Evolutionary conservation across 2,888 invertebrate genomes (phyloP).

Genomic region (Adela reaumurella): DNA sequence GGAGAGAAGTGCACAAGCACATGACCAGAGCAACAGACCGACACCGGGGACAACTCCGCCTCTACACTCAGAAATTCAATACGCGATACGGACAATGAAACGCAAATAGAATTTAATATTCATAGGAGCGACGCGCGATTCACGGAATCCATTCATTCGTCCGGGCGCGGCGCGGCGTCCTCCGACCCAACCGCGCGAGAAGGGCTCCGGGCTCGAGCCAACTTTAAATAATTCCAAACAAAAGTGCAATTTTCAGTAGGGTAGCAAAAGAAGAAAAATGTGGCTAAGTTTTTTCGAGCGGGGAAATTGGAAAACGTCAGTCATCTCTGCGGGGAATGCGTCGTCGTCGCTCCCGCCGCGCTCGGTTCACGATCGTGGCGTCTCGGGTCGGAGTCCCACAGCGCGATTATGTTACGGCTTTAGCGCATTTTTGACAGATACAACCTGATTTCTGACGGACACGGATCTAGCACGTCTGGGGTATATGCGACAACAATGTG

Average conservation of each 20-base stretch:
- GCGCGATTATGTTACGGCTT: no score
- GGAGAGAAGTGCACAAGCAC: no score
- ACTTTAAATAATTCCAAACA: slow-evolving; percentile 40
- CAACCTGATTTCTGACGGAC: no score
- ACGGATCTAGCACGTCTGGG: no score
- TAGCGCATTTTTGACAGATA: no score
- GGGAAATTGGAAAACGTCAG: slow-evolving; percentile 45
- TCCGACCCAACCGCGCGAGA: slow-evolving; percentile 45
- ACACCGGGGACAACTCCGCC: slow-evolving; percentile 8
- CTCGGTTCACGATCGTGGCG: no score
- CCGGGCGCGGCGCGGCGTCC: no score
- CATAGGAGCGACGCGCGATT: slow-evolving; percentile 51
- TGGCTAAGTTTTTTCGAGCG: slow-evolving; percentile 27
- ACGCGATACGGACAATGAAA: slow-evolving; percentile 35
- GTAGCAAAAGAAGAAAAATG: not conserved
- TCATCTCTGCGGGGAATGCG: slow-evolving; percentile 24
- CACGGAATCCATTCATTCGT: slow-evolving; percentile 42
- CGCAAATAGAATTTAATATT: slow-evolving; percentile 54
- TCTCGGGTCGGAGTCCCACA: no score
- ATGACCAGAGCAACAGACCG: slow-evolving; percentile 11
- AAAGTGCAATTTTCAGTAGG: not conserved
- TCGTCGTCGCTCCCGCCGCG: not conserved
- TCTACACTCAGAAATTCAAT: slow-evolving; percentile 33
- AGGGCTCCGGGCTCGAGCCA: slow-evolving; percentile 29
- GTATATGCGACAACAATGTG: no score